Conservation (phyloP, 1,140 invertebrate species). For the Melitaea cinxia region DNA sequence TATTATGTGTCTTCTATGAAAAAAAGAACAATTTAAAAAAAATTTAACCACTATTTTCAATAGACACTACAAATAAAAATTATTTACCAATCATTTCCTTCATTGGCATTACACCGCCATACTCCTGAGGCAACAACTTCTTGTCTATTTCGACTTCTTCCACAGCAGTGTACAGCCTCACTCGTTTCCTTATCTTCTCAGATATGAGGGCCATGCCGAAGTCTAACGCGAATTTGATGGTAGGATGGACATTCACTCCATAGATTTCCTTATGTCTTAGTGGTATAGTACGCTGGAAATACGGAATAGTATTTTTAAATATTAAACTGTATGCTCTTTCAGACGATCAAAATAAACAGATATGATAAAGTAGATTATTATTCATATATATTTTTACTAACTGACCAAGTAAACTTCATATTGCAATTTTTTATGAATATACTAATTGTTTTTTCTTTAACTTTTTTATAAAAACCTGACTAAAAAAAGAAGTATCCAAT, state of each 20-base stretch:
- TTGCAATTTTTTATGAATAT: too few relatives aligned
- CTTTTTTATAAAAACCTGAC: too few relatives aligned
- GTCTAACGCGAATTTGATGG: slow-evolving; percentile 90
- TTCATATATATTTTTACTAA: too few relatives aligned
- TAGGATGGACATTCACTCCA: slow-evolving; percentile 88
- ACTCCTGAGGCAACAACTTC: slow-evolving; percentile 89
- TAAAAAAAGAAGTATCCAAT: too few relatives aligned
- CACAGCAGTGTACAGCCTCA: slow-evolving; percentile 86
- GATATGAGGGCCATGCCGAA: slow-evolving; percentile 91
- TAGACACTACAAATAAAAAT: neutral
- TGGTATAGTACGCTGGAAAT: slow-evolving; percentile 88
- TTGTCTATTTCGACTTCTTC: slow-evolving; percentile 84
- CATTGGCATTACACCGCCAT: slow-evolving; percentile 91
- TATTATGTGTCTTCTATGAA: too few relatives aligned
- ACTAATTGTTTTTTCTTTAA: too few relatives aligned
- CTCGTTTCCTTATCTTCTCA: slow-evolving; percentile 90
- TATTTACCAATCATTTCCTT: slow-evolving; percentile 89
- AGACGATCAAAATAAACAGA: too few relatives aligned
- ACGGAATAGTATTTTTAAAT: neutral
- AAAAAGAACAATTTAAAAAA: too few relatives aligned
- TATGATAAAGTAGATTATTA: too few relatives aligned
- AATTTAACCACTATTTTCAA: too few relatives aligned
- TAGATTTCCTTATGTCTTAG: slow-evolving; percentile 93
- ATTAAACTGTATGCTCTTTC: too few relatives aligned
- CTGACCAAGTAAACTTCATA: too few relatives aligned